These are phyloP conservation scores for Heloderma charlesbogerti DNA, from an alignment of 2,113 vertebrate genomes.

Conservation along the genomic window DNA sequence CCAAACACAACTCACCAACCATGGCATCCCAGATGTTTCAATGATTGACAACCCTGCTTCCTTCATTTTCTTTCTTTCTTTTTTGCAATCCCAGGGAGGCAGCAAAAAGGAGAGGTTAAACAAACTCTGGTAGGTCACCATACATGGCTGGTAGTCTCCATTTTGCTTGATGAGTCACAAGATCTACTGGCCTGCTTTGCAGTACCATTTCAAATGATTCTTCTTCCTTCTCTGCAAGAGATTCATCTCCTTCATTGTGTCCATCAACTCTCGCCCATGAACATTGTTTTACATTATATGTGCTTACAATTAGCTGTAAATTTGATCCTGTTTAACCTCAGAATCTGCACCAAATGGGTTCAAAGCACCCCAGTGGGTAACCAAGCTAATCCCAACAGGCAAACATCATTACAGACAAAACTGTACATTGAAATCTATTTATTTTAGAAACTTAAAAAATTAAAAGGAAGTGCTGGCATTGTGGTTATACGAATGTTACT, in stretches of 20 bases:
- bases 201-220: neutral
- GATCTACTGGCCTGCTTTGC: neutral
- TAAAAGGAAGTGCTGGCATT: no score
- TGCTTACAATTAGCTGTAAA: neutral
- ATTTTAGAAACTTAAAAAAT: no score
- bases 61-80: neutral
- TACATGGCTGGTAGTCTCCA: neutral
- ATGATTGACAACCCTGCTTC: neutral
- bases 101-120: neutral
- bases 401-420: no score
- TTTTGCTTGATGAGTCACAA: neutral
- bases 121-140: neutral
- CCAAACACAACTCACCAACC: no score
- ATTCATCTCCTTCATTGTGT: neutral
- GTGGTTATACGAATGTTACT: no score
- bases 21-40: neutral
- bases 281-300: neutral
- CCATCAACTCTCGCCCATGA: neutral
- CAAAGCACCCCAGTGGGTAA: no score
- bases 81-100: neutral
- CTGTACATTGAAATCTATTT: no score
- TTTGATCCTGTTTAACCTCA: no score
- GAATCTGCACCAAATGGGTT: no score
- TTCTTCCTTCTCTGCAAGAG: neutral
- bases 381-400: no score